These are phyloP conservation scores for Danio aesculapii DNA, from an alignment of 2,797 vertebrate genomes.

Conservation along the genomic window DNA sequence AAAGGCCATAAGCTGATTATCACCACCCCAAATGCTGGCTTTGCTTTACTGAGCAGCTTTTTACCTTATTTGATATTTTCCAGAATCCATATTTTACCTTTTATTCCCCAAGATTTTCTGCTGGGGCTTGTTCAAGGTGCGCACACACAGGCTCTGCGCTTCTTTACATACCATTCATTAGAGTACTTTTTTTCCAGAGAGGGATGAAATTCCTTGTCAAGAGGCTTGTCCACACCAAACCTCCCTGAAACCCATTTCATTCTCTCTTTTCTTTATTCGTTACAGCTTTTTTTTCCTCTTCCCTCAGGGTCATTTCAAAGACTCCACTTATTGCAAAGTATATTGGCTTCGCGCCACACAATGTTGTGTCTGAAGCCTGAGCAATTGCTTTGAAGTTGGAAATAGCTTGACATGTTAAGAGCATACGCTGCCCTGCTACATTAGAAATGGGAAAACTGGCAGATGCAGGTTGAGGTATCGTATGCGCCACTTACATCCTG, in stretches of 20 bases:
- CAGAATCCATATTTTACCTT: background rate
- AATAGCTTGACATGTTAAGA: conserved; percentile 45
- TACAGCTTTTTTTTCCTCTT: conserved; percentile 23
- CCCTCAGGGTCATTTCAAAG: conserved; percentile 58
- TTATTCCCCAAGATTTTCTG: background rate
- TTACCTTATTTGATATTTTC: conserved; percentile 58
- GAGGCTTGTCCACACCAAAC: conserved; percentile 49
- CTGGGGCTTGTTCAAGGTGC: background rate
- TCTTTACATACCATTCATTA: conserved; percentile 39
- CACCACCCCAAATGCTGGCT: conserved; percentile 61
- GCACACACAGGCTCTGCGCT: background rate
- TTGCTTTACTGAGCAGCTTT: conserved; percentile 14
- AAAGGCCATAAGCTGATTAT: conserved; percentile 67
- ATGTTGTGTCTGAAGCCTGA: conserved; percentile 40
- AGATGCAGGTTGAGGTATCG: conserved; percentile 24
- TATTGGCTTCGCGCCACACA: conserved; percentile 45
- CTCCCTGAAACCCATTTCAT: conserved; percentile 28
- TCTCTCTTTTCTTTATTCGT: conserved; percentile 39
- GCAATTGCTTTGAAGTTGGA: conserved; percentile 56
- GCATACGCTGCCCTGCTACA: background rate
- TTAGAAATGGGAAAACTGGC: conserved; percentile 26
- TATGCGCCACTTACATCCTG: conserved; percentile 28
- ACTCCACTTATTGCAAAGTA: conserved; percentile 51
- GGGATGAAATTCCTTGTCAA: conserved; percentile 46
- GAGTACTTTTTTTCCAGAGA: conserved; percentile 21